Evolutionary conservation across 2,888 invertebrate species (phyloP).

Genomic region (Plagodis pulveraria): DNA sequence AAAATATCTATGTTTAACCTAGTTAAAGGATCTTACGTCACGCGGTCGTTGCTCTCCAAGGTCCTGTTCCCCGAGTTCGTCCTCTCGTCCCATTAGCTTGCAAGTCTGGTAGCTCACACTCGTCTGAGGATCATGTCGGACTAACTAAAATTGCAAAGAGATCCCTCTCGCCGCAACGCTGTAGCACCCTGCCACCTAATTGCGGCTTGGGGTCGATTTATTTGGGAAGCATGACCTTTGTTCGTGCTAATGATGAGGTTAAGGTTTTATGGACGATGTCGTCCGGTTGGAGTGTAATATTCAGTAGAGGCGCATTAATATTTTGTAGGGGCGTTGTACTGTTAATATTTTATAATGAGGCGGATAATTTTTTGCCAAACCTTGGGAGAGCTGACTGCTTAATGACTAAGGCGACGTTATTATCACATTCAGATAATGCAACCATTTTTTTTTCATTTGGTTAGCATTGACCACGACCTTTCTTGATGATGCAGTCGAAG

Average conservation of each 20-base stretch:
- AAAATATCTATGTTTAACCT: too few species aligned
- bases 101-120: conserved; percentile 70
- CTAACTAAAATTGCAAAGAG: conserved; percentile 79
- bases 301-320: not conserved
- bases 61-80: conserved; percentile 4
- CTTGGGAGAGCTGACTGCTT: too few species aligned
- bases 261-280: conserved; percentile 41
- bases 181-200: conserved; percentile 58
- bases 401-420: too few species aligned
- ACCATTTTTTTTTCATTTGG: too few species aligned
- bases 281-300: conserved; percentile 37
- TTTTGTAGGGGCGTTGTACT: not conserved
- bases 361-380: not conserved
- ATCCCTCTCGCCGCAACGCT: conserved; percentile 63
- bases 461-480: too few species aligned
- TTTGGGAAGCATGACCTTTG: conserved; percentile 71
- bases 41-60: not conserved
- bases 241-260: conserved; percentile 54
- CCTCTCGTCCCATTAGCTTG: conserved; percentile 61
- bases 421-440: too few species aligned
- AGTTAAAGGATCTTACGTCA: not conserved
- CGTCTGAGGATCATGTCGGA: conserved; percentile 76
- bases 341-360: not conserved
- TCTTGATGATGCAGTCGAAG: too few species aligned
- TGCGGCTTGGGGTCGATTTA: conserved; percentile 76